A percentile compares a stretch with the other conserved stretches of the same genome.
These are phyloP conservation scores for Papilio dardanus DNA, from an alignment of 1,140 invertebrate genomes.

Conservation along the genomic window DNA sequence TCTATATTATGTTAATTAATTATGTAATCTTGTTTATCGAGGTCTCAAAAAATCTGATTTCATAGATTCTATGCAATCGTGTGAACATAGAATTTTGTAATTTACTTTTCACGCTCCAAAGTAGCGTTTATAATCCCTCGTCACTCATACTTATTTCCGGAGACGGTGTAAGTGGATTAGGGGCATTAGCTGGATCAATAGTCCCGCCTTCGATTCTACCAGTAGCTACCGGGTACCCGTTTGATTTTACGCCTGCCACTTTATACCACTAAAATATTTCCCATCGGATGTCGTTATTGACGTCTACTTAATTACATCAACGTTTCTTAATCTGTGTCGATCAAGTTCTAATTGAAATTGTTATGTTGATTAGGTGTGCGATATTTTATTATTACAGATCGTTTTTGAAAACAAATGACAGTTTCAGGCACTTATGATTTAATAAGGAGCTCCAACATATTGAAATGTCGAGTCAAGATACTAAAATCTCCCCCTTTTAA, in stretches of 20 bases:
- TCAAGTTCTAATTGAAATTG: neutral
- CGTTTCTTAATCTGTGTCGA: conserved; percentile 7
- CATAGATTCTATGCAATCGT: neutral
- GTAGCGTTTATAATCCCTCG: conserved; percentile 52
- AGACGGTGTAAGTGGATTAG: conserved; percentile 68
- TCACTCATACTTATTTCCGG: conserved; percentile 67
- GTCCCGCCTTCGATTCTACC: conserved; percentile 43
- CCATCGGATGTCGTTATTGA: conserved; percentile 17
- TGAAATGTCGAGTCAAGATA: neutral
- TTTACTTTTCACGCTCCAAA: conserved; percentile 1
- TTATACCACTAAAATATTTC: conserved; percentile 44
- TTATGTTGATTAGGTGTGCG: neutral
- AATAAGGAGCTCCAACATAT: too few species aligned
- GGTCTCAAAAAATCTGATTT: neutral
- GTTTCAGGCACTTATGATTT: too few species aligned
- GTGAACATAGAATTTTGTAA: neutral
- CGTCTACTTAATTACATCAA: conserved; percentile 23
- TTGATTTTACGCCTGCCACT: conserved; percentile 34
- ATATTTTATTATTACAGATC: neutral
- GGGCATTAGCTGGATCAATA: conserved; percentile 66
- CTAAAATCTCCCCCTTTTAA: neutral
- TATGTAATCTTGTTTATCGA: neutral
- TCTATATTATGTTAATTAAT: neutral
- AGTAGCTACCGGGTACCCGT: conserved; percentile 46
- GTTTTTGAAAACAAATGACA: neutral